Evolutionary conservation across 2,888 invertebrate species (phyloP), one percentile per base, ranked within the genome.

Genomic region (Diabrotica balteata): DNA sequence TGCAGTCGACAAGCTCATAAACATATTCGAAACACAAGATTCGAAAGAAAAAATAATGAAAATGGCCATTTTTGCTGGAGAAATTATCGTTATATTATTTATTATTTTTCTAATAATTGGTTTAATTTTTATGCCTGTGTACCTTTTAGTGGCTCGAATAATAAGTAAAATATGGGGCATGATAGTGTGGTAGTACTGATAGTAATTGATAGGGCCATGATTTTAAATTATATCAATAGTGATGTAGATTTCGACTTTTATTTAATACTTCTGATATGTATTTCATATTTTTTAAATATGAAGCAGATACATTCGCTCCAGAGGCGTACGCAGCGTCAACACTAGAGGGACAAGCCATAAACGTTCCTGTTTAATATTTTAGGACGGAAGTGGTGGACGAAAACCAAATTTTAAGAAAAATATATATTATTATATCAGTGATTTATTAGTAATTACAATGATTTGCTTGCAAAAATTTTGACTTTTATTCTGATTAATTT

Each of bases 1-100:
- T 67, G 58, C 81, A 3, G 63, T 84, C 65, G 84, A 84, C 68
- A 83, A 81, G 72, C 59, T 78, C 22, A 80, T 84, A 17, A 83
- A 83, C 54, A 83, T 83, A 67, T 73, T 80, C 22, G 75, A 81
- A 71, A 79, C 81, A 0, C 59, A 72, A 8, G 76, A 77, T 63
- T 73, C 66, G 8, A 76, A 73, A 44, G 81, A 82, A 51, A 78
- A 79, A 64, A 66, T 77, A 7, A 69, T 80, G n/a, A 83, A 83
- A 74, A 66, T 72, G 6, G 68, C 76, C 1, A 53, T 82, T 9
- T 81, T 84, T 66, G 43, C 78, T 8, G 79, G 77, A 0, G 80
- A 84, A 76, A 68, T 83, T 47, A 68, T 80, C 17, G 73, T 82
- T 4, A 76, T 83, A 59, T 69, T 77, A 8, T 71, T 81, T 63